These are phyloP conservation scores for Lacanobia wlatinum DNA, from an alignment of 2,888 invertebrate species.

Conservation along the genomic window DNA sequence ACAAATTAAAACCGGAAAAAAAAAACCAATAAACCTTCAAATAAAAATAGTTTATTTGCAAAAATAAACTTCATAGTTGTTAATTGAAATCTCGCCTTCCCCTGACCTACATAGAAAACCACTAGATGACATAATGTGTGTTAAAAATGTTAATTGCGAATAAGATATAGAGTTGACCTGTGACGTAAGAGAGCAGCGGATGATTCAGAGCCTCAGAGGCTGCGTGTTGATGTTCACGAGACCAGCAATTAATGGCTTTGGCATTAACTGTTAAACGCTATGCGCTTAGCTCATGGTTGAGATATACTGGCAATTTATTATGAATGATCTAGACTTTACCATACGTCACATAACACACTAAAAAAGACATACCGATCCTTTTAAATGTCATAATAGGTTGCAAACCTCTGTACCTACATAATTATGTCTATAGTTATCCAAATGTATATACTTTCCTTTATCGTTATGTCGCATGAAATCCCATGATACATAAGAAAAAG, in stretches of 20 bases:
- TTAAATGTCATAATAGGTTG: background rate
- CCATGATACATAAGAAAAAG: too few relatives aligned
- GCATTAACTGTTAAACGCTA: slow-evolving; percentile 39
- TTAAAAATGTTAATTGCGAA: slow-evolving; percentile 64
- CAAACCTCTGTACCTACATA: too few relatives aligned
- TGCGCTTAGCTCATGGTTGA: slow-evolving; percentile 28
- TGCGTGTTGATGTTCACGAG: slow-evolving; percentile 52
- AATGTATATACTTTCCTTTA: too few relatives aligned
- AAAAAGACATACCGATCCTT: background rate
- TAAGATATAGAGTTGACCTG: slow-evolving; percentile 68
- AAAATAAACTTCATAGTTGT: slow-evolving; percentile 40
- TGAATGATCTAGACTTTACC: slow-evolving; percentile 16
- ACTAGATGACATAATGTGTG: slow-evolving; percentile 55
- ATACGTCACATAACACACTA: background rate
- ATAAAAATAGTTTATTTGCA: slow-evolving; percentile 36
- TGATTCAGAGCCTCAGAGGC: slow-evolving; percentile 63
- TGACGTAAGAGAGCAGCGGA: slow-evolving; percentile 66
- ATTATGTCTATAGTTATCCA: too few relatives aligned
- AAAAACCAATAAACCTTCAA: slow-evolving; percentile 34
- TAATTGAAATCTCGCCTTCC: slow-evolving; percentile 54
- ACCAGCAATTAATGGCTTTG: slow-evolving; percentile 39
- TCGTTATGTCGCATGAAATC: too few relatives aligned
- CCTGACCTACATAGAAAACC: slow-evolving; percentile 58
- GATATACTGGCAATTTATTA: slow-evolving; percentile 30
- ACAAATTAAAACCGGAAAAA: background rate